Conservation (phyloP, 2,113 vertebrate genomes). For the Echinops telfairi region DNA sequence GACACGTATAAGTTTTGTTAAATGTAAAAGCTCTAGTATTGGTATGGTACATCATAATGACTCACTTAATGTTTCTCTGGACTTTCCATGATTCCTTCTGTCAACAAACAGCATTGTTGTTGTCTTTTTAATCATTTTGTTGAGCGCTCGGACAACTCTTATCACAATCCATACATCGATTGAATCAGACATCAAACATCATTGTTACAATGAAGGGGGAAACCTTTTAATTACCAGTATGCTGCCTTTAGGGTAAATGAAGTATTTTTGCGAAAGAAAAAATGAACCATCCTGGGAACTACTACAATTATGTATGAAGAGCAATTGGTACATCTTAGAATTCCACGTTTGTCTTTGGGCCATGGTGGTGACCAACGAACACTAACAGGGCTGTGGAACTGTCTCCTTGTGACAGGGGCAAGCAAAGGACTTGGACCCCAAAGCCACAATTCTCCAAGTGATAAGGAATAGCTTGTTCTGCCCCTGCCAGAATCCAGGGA, state of each 20-base stretch:
- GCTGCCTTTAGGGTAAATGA: background rate
- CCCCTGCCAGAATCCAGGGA: background rate
- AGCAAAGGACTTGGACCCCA: constrained; percentile 8
- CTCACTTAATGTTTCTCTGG: background rate
- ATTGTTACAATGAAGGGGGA: background rate
- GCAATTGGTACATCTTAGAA: background rate
- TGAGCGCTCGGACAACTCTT: no score
- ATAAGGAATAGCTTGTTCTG: background rate
- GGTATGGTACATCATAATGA: background rate
- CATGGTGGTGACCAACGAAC: background rate
- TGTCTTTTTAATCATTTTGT: no score
- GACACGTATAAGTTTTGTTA: background rate
- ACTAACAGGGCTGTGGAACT: background rate
- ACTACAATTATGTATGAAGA: background rate
- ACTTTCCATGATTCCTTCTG: constrained; percentile 31
- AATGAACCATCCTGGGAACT: constrained; percentile 16
- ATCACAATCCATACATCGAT: no score
- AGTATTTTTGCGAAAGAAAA: constrained; percentile 11
- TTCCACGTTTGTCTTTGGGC: constrained; percentile 36
- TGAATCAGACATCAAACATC: background rate
- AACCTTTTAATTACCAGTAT: background rate
- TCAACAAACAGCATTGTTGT: background rate
- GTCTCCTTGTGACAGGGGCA: background rate
- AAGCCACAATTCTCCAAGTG: background rate
- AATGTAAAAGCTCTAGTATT: background rate